These are phyloP conservation scores for Temnothorax unifasciatus DNA, from an alignment of 2,888 invertebrate species.

Conservation along the genomic window DNA sequence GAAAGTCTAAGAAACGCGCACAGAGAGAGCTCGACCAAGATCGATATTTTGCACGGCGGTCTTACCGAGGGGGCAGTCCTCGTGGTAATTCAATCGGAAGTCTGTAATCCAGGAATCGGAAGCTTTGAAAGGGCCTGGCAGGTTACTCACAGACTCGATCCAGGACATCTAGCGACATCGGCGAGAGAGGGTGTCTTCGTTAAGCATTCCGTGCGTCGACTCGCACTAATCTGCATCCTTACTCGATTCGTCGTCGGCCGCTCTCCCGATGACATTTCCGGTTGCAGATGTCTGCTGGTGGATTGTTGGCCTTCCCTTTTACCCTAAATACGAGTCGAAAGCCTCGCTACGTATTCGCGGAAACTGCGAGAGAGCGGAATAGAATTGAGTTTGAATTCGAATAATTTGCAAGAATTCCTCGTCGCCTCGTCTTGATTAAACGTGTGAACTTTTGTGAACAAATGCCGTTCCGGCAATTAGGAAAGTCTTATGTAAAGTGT, in stretches of 20 bases:
- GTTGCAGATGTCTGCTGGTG: constrained; percentile 46
- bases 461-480: background rate
- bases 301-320: constrained; percentile 63
- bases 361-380: background rate
- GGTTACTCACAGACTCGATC: constrained; percentile 61
- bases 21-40: constrained; percentile 28
- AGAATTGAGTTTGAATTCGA: constrained; percentile 7
- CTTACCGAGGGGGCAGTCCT: constrained; percentile 43
- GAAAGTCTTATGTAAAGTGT: constrained; percentile 1
- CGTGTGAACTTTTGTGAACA: background rate
- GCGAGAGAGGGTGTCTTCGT: constrained; percentile 70
- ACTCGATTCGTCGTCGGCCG: constrained; percentile 34
- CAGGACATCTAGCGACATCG: constrained; percentile 39
- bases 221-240: constrained; percentile 78
- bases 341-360: background rate
- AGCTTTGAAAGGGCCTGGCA: constrained; percentile 68
- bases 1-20: constrained; percentile 60
- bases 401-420: constrained; percentile 7
- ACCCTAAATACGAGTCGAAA: constrained; percentile 23
- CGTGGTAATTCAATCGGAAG: constrained; percentile 80
- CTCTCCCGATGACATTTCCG: constrained; percentile 26
- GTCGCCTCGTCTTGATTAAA: background rate
- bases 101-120: constrained; percentile 77
- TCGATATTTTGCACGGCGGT: constrained; percentile 66
- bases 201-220: constrained; percentile 78